A percentile compares a stretch with the other conserved stretches of the same genome.
These are phyloP conservation scores for Sitta carolinensis DNA, from an alignment of 2,797 vertebrate species.

Conservation along the genomic window DNA sequence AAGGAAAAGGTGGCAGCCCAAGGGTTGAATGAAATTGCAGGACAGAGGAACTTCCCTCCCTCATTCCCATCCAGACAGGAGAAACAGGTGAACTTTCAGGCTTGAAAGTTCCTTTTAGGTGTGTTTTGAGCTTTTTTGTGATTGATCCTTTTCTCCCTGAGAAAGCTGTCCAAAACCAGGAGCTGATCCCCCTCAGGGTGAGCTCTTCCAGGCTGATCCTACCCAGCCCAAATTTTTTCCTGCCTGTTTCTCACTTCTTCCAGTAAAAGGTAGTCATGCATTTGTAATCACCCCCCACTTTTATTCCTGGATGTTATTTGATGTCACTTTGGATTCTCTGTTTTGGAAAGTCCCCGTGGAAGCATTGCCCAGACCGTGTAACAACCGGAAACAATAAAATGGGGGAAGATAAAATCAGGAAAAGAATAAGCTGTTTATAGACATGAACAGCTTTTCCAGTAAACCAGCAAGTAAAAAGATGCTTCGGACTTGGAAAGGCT, in stretches of 20 bases:
- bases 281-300: not conserved
- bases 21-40: fast-evolving
- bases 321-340: not conserved
- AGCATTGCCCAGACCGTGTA: slow-evolving; percentile 5
- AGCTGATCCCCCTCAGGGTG: not conserved
- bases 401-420: slow-evolving; percentile 56
- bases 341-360: slow-evolving; percentile 70
- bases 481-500: not conserved
- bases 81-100: not conserved
- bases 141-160: not conserved
- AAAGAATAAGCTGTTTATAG: slow-evolving; percentile 29
- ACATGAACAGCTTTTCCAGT: slow-evolving; percentile 60
- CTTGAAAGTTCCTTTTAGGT: not conserved
- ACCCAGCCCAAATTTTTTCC: not conserved
- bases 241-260: not conserved
- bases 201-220: not conserved
- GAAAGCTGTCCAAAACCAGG: not conserved
- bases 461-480: slow-evolving; percentile 10
- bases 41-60: not conserved
- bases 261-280: slow-evolving; percentile 52
- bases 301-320: slow-evolving; percentile 45
- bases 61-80: not conserved
- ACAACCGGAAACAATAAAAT: slow-evolving; percentile 63
- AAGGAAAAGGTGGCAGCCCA: not conserved
- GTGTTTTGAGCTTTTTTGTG: not conserved